A percentile compares a stretch with the other conserved stretches of the same genome.
Evolutionary conservation across 2,113 vertebrate genomes (phyloP).

Genomic region (Capreolus pygargus): DNA sequence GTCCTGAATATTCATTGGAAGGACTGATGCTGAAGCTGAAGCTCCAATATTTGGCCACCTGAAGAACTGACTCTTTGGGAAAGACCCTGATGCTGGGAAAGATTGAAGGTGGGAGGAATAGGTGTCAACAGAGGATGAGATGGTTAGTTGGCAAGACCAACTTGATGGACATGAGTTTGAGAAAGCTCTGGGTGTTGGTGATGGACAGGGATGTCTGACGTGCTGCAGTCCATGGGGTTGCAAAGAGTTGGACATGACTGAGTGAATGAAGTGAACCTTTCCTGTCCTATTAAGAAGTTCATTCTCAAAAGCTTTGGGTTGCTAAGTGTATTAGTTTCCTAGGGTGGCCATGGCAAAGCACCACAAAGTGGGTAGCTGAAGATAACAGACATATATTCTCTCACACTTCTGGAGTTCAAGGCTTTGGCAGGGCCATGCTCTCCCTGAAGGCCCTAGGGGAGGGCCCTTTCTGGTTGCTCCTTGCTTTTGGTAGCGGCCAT

Average conservation of each 20-base stretch:
- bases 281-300: background rate
- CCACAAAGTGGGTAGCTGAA: fast-evolving
- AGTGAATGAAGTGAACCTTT: background rate
- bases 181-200: background rate
- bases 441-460: background rate
- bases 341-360: background rate
- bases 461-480: too few species aligned
- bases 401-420: background rate
- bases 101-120: background rate
- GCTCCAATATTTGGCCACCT: background rate
- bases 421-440: fast-evolving
- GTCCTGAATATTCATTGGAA: background rate
- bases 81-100: background rate
- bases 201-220: background rate
- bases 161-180: background rate
- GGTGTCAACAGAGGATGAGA: background rate
- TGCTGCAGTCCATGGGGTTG: background rate
- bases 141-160: background rate
- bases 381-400: background rate
- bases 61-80: background rate
- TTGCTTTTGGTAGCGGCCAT: background rate
- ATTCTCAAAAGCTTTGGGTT: background rate
- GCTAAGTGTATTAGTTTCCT: background rate
- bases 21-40: background rate
- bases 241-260: background rate